Conservation (phyloP, 2,797 vertebrate species). For the Denticeps clupeoides region DNA sequence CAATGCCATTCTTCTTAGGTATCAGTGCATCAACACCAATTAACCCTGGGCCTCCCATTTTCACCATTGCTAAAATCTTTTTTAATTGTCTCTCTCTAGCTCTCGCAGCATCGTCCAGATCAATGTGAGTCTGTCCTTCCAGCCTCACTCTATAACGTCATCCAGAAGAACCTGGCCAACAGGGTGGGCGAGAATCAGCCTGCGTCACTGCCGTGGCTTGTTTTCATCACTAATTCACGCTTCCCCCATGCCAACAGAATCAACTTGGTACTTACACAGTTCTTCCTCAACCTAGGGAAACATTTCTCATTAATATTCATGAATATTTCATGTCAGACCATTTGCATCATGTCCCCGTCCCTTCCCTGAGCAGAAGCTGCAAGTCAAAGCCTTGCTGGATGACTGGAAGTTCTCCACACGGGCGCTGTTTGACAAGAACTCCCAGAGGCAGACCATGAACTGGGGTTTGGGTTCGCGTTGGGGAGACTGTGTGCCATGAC, state of each 20-base stretch:
- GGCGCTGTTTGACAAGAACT: constrained; percentile 74
- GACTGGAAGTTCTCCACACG: constrained; percentile 68
- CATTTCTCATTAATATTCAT: no score
- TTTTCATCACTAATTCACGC: constrained; percentile 62
- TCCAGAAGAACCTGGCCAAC: constrained; percentile 74
- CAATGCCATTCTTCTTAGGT: constrained; percentile 74
- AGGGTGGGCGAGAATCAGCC: constrained; percentile 65
- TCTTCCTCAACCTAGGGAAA: not conserved
- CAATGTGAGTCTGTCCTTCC: constrained; percentile 64
- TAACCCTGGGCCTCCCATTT: not conserved
- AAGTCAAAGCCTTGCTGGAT: constrained; percentile 70
- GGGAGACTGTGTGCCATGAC: constrained; percentile 59
- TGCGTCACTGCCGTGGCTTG: constrained; percentile 72
- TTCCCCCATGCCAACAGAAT: constrained; percentile 59
- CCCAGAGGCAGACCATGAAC: constrained; percentile 63
- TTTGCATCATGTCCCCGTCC: no score
- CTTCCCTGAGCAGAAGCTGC: constrained; percentile 53
- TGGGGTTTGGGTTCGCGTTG: constrained; percentile 49
- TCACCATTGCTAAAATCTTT: not conserved
- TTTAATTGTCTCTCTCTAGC: constrained; percentile 36
- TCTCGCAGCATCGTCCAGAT: constrained; percentile 76
- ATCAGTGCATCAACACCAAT: not conserved
- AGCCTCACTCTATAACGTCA: constrained; percentile 75
- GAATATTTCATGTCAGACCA: no score
- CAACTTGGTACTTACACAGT: constrained; percentile 47